Evolutionary conservation across 1,140 invertebrate species (phyloP), one percentile per base, ranked within the genome.

Genomic region (Galleria mellonella): DNA sequence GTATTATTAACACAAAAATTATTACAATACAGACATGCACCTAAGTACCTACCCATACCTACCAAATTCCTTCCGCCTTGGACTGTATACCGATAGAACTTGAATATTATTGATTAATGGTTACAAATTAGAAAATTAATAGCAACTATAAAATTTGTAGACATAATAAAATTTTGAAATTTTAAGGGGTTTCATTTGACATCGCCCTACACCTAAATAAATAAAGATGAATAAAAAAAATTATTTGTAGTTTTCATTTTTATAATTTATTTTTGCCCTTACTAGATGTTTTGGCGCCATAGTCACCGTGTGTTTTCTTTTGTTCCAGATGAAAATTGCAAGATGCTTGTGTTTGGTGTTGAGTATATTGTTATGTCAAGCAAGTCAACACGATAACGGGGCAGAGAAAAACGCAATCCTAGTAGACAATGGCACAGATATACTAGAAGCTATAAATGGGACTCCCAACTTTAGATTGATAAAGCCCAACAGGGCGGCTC

Each of bases 381-480:
- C 63, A 28, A 81, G 68, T 43, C 82, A 82, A 40, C 70, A 63
- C 30, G 71, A 70, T 31, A 68, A 43, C 14, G 72, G 68, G n/a
- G 62, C 57, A 2, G 75, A 82, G 40, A 74, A 73, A 52, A 85
- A 85, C 56, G 49, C 69, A 4, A 67, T 85, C 17, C 42, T 63
- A 14, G 52, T 14, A 17, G 73, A 78, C 35, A 82, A 70, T 47
- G 55, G 44, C 10, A 71, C 66, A 11, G 59, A 73, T 13, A 58
- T 57, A 4, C 67, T 90, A 31, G 87, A 88, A 59, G 55, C 69
- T 2, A 89, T 90, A 8, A 83, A 87, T 51, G 88, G 86, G 3
- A 89, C 88, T 0, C 76, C 75, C 12, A 88, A 89, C 55, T 89
- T 74, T 62, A 82, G 81, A 46, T 62, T 89, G 8, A 87, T 79